Conservation (phyloP, 35 echinoderm and acorn worm genomes). For the Stichopus chloronotus region DNA sequence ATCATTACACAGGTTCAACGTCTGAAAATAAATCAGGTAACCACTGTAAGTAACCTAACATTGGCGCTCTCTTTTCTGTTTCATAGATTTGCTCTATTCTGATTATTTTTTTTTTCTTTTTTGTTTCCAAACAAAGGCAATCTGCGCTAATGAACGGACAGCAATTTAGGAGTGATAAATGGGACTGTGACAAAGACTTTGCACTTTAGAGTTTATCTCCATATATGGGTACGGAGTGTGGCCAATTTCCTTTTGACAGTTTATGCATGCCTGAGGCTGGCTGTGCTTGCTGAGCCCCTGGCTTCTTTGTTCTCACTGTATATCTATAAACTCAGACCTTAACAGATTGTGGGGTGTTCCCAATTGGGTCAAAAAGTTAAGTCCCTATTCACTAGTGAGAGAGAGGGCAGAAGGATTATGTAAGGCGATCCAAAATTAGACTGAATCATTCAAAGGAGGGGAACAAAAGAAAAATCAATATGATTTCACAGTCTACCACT, state of each 20-base stretch:
- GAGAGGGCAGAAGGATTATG: not conserved
- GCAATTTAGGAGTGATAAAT: not conserved
- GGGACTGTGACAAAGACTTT: not conserved
- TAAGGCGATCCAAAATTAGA: not conserved
- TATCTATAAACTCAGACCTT: not conserved
- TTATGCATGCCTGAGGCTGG: not conserved
- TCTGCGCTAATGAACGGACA: not conserved
- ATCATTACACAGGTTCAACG: too few species aligned
- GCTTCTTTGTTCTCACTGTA: slow-evolving; percentile 10
- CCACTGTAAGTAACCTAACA: too few species aligned
- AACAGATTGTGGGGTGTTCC: slow-evolving; percentile 1
- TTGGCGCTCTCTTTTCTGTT: too few species aligned
- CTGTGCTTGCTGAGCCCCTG: not conserved
- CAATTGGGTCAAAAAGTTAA: slow-evolving; percentile 37
- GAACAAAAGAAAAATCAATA: slow-evolving; percentile 8
- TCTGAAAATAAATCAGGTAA: too few species aligned
- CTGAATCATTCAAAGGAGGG: not conserved
- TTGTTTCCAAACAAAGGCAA: not conserved
- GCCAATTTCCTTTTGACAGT: not conserved
- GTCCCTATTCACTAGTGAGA: not conserved
- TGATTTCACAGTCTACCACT: slow-evolving; percentile 17
- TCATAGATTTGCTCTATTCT: too few species aligned
- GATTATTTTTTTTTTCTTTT: too few species aligned
- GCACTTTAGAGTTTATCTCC: not conserved
- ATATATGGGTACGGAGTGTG: not conserved